Base-by-base conservation (phyloP, 2,888 invertebrate genomes). In the Agonopterix alstromeriana region DNA sequence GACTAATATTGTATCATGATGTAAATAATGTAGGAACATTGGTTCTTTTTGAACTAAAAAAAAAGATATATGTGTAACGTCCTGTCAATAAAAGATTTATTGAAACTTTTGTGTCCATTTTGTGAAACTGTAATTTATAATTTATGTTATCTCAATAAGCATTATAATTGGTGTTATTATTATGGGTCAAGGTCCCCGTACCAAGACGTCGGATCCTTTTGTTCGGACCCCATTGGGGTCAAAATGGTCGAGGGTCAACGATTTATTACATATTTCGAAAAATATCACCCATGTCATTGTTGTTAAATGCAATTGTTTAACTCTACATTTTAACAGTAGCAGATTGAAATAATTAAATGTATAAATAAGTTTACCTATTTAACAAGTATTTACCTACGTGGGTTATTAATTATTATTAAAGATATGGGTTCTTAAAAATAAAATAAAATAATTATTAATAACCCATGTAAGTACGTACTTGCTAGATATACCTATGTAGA, bases 91-190 rank as follows among this genome's bases (percentile, higher is more conserved):
- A 52, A 58, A 53, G 54, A 68, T 68, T 64, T 59, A 60, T 61
- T 57, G 4, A 10, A 49, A 45, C 45, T 51, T 53, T 58, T 61
- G 52, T 57, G 47, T 51, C 47, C 45, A 51, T 48, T 53, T 50
- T 57, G 61, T 5, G 45, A 57, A 56, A 61, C 27, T 50, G 59
- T 67, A 76, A 78, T 83, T 82, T 79, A 79, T 83, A 84, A 85
- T 86, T 82, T 85, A 82, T 84, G 81, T 77, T 77, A 76, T 82
- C 80, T 81, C 77, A 78, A 81, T 82, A 80, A 74, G 67, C 58
- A 72, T 75, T 77, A 79, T 80, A 80, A 84, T 84, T 82, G 79
- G 55, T 66, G 74, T 73, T 77, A 83, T 86, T 85, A 86, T 79
- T 71, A 66, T 65, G 80, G 82, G 80, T 83, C 82, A 81, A 71